These are phyloP conservation scores for Druon quercuslanigerum DNA, from an alignment of 1,140 invertebrate genomes.

Conservation along the genomic window DNA sequence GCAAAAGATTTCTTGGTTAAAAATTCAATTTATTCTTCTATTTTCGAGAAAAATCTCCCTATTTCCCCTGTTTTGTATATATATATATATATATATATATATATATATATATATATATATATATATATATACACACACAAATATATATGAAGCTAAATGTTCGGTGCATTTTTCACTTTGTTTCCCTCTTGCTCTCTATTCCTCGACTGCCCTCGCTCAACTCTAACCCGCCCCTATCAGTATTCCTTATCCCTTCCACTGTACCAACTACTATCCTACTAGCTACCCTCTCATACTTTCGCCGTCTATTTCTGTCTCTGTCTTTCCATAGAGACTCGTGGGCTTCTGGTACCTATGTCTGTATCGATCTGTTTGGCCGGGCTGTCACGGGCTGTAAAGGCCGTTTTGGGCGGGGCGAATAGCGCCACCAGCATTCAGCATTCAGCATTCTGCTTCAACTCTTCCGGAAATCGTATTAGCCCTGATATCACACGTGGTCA, in stretches of 20 bases:
- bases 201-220: not conserved
- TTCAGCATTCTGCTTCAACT: conserved; percentile 40
- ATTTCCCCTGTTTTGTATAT: too few relatives aligned
- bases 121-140: too few relatives aligned
- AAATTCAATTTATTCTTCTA: too few relatives aligned
- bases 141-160: not conserved
- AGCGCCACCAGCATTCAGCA: conserved; percentile 47
- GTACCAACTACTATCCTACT: not conserved
- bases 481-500: conserved; percentile 38
- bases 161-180: not conserved
- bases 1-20: too few relatives aligned
- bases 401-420: conserved; percentile 64
- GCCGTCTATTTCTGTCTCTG: conserved; percentile 27
- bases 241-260: not conserved
- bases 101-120: too few relatives aligned
- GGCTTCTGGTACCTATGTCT: conserved; percentile 58
- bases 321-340: conserved; percentile 21
- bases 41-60: too few relatives aligned
- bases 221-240: not conserved
- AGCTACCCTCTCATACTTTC: conserved; percentile 9
- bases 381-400: conserved; percentile 60
- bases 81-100: too few relatives aligned
- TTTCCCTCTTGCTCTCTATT: not conserved
- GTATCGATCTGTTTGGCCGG: conserved; percentile 67
- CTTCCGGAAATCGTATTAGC: conserved; percentile 46